Percentiles rank a stretch among this genome's conserved stretches.
phyloP scores from a whole-genome alignment of 2,797 vertebrate genomes.

The Streptopelia turtur region DNA sequence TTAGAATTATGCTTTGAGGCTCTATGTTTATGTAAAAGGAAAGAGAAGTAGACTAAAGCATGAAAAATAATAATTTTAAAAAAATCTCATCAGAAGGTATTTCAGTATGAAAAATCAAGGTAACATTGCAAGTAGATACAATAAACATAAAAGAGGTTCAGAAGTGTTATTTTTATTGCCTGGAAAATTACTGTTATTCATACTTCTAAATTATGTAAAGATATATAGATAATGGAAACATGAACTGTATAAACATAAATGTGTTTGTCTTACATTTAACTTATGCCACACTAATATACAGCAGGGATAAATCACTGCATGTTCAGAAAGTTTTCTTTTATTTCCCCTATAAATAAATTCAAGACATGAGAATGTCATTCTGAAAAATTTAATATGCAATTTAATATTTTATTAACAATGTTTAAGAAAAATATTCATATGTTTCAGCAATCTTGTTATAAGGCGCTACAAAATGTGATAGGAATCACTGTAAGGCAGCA shows the following conservation, averaged over 20 bases:
- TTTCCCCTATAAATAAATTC: slow-evolving; percentile 74
- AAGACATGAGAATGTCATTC: slow-evolving; percentile 54
- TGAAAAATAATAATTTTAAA: not conserved
- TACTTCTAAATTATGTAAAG: slow-evolving; percentile 72
- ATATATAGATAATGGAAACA: slow-evolving; percentile 69
- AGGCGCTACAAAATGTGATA: slow-evolving; percentile 30
- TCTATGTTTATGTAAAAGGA: not conserved
- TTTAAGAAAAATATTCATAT: slow-evolving; percentile 62
- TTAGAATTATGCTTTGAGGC: not conserved
- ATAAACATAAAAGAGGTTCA: slow-evolving; percentile 34
- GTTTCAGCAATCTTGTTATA: slow-evolving; percentile 38
- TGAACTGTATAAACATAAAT: slow-evolving; percentile 57
- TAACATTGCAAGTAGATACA: slow-evolving; percentile 20
- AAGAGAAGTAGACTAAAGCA: not conserved
- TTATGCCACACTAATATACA: slow-evolving; percentile 69
- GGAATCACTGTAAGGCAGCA: slow-evolving; percentile 24
- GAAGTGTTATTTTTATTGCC: slow-evolving; percentile 52
- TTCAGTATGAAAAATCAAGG: slow-evolving; percentile 60
- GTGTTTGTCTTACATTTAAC: slow-evolving; percentile 58
- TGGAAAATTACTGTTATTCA: slow-evolving; percentile 69
- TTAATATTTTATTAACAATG: slow-evolving; percentile 79
- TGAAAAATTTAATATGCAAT: slow-evolving; percentile 71
- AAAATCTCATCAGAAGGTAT: not conserved
- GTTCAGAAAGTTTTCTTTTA: slow-evolving; percentile 71
- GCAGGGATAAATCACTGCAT: slow-evolving; percentile 67